Conservation (phyloP, 2,113 vertebrate species). For the Colius striatus region DNA sequence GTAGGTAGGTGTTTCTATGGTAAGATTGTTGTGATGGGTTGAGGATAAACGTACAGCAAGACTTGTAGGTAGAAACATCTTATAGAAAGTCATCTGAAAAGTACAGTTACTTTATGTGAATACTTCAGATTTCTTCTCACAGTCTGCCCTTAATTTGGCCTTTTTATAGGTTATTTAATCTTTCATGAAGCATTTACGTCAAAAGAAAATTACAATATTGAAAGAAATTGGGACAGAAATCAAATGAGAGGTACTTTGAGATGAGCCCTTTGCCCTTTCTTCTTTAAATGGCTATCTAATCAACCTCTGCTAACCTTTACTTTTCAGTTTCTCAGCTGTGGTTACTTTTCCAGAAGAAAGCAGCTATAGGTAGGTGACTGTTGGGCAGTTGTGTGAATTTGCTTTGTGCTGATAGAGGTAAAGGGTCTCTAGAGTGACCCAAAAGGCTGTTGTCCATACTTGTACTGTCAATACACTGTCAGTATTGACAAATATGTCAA, state of each 20-base stretch:
- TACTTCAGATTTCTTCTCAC: neutral
- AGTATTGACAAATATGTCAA: no score
- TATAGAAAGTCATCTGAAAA: neutral
- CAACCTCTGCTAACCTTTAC: neutral
- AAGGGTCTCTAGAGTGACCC: neutral
- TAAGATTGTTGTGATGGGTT: neutral
- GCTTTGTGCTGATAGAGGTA: neutral
- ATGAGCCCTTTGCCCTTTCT: neutral
- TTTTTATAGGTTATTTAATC: neutral
- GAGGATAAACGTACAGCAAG: neutral
- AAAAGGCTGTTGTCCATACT: rapidly evolving
- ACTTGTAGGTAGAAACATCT: neutral
- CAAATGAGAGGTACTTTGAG: neutral
- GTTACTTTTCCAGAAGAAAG: neutral
- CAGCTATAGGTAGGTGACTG: neutral
- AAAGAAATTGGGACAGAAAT: slow-evolving; percentile 4
- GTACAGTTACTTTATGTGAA: neutral
- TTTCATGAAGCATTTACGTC: neutral
- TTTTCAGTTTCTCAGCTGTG: neutral
- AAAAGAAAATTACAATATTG: neutral
- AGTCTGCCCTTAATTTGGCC: neutral
- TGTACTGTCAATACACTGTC: no score
- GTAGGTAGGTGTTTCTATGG: neutral
- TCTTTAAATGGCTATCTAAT: slow-evolving; percentile 8
- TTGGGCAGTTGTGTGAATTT: neutral